Base-by-base conservation (phyloP, 1,140 invertebrate genomes). In the Diachasmimorpha longicaudata region DNA sequence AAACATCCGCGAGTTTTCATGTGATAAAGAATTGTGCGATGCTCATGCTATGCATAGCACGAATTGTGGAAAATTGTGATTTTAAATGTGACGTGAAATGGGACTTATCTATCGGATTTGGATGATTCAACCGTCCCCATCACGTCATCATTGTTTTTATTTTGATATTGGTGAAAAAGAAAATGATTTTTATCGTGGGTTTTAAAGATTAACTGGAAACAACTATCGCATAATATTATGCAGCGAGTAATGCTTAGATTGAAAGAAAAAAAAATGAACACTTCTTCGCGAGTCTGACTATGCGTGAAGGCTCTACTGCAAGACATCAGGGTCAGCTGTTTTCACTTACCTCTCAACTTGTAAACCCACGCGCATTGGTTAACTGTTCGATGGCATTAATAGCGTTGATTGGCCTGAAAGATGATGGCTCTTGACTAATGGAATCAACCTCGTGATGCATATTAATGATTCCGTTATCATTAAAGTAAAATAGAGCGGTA, bases 281-380 rank as follows among this genome's bases (percentile, higher is more conserved):
- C 78, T 78, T 77, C 77, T 74, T 79, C 77, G 75, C 63, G 76
- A 72, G 78, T 75, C 76, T 74, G 77, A 73, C 77, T 72, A 76
- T 73, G 52, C 52, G 58, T 31, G 58, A 63, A 63, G 58, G 58
- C 19, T 63, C 58, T 58, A 2, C 6, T 63, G 23, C 48, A 52
- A 72, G 55, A 19, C 77, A 55, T 78, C 79, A 82, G 81, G 78
- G 78, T 78, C 76, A 79, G 75, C 77, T 73, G 58, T 70, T 71
- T 74, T 73, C 71, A 63, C 31, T 73, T 66, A 63, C 58, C 58
- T 63, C 58, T 63, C 58, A 31, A 31, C 58, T 63, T 25, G 21
- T 63, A 63, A 63, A 63, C 19, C 58, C 23, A 25, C 58, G 23
- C 23, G 3, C 9, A 52, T 2, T 16, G n/a, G 48, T 52, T 42